Conservation (phyloP, 2,797 vertebrate species). For the Gambelia wislizenii region DNA sequence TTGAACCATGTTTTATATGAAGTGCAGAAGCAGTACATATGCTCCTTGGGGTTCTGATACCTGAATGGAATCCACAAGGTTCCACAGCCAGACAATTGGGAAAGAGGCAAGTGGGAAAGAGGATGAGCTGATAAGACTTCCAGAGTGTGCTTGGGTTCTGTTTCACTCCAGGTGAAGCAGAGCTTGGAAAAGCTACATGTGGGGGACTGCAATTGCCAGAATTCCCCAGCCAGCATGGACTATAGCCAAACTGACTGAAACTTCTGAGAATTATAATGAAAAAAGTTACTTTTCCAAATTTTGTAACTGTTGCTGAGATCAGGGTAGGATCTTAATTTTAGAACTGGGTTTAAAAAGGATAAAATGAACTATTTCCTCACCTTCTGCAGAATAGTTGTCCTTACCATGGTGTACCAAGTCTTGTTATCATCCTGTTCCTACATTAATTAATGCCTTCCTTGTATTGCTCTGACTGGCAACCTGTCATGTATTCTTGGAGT, state of each 20-base stretch:
- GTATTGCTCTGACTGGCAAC: background rate
- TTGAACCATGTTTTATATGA: background rate
- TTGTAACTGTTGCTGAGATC: background rate
- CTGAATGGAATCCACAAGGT: no score
- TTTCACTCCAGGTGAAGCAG: background rate
- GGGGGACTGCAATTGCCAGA: no score
- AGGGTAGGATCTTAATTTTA: background rate
- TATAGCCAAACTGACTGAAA: no score
- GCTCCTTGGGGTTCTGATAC: background rate
- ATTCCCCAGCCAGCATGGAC: no score
- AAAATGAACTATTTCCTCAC: background rate
- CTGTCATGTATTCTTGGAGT: background rate
- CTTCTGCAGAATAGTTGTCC: background rate
- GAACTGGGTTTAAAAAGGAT: background rate
- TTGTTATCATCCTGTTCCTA: background rate
- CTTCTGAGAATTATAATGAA: no score
- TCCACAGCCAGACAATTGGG: background rate
- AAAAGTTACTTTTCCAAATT: no score
- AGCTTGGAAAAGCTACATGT: no score
- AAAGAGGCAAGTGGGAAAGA: background rate
- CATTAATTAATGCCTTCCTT: background rate
- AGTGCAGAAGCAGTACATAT: rapidly evolving
- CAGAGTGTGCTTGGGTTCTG: background rate
- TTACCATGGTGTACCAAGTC: no score
- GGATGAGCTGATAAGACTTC: background rate